A percentile compares a stretch with the other conserved stretches of the same genome.
Conservation (phyloP, 2,888 invertebrate genomes). For the Spilarctia lutea region DNA sequence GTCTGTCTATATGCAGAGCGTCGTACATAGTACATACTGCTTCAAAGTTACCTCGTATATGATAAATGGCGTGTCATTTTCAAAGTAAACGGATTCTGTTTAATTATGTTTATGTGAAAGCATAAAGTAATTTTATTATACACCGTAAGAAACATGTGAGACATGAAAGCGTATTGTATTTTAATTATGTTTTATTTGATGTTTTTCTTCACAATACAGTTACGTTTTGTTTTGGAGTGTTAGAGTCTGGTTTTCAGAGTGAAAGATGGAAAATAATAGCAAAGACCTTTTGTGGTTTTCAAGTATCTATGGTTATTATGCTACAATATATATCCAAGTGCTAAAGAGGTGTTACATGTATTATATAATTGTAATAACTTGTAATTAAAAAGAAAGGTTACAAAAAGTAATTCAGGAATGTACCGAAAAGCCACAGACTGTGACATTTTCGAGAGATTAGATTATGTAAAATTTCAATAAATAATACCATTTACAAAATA, state of each 20-base stretch:
- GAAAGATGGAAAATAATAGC: neutral
- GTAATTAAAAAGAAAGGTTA: no score
- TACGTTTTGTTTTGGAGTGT: neutral
- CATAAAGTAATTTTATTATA: neutral
- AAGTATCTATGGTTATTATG: neutral
- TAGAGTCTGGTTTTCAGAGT: neutral
- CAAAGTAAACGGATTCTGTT: neutral
- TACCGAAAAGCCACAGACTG: neutral
- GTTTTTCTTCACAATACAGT: neutral
- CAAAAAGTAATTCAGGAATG: neutral
- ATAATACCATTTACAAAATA: no score
- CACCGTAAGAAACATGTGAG: neutral
- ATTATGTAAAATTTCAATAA: no score
- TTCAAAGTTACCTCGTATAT: neutral
- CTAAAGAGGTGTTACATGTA: neutral
- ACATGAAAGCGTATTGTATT: neutral
- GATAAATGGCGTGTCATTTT: conserved; percentile 2
- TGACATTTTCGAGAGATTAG: neutral
- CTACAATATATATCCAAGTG: neutral
- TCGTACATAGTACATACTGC: conserved; percentile 8
- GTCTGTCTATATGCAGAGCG: conserved; percentile 10
- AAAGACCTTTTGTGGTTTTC: neutral
- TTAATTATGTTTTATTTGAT: neutral
- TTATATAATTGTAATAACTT: no score
- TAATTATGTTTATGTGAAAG: neutral